Conservation (phyloP, 2,797 vertebrate species). For the Poeciliopsis paucimaculata region DNA sequence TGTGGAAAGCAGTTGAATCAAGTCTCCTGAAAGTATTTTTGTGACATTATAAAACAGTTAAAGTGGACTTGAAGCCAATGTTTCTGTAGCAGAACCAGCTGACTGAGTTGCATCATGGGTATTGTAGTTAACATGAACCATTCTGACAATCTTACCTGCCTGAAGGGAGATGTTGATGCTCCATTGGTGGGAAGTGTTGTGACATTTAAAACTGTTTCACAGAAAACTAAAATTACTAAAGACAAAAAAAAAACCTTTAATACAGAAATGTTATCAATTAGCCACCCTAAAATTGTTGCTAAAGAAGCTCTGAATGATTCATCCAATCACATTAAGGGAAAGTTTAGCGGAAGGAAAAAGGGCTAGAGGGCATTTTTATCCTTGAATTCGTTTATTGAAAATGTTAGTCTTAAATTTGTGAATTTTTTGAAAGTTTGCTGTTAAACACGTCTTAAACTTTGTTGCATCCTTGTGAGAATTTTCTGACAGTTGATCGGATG, state of each 20-base stretch:
- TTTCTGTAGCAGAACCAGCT: background rate
- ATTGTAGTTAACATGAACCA: background rate
- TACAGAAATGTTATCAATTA: background rate
- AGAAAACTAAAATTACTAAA: background rate
- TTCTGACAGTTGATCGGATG: too few relatives aligned
- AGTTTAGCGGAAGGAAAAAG: background rate
- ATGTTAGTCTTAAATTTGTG: too few relatives aligned
- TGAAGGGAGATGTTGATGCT: background rate
- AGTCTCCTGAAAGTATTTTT: background rate
- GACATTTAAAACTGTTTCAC: background rate
- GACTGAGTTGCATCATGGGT: slow-evolving; percentile 7
- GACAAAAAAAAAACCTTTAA: background rate
- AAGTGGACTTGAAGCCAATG: background rate
- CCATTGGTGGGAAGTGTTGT: background rate
- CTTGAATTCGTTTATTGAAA: too few relatives aligned
- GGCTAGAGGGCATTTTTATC: background rate
- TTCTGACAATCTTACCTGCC: background rate
- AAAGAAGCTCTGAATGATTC: background rate
- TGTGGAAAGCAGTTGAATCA: slow-evolving; percentile 1
- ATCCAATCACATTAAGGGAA: background rate
- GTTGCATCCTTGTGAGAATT: background rate
- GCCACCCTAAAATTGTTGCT: background rate
- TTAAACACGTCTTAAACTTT: too few relatives aligned
- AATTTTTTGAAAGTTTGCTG: too few relatives aligned
- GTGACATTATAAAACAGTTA: background rate